Evolutionary conservation across 2,888 invertebrate species (phyloP).

Genomic region (Mimachlamys varia): DNA sequence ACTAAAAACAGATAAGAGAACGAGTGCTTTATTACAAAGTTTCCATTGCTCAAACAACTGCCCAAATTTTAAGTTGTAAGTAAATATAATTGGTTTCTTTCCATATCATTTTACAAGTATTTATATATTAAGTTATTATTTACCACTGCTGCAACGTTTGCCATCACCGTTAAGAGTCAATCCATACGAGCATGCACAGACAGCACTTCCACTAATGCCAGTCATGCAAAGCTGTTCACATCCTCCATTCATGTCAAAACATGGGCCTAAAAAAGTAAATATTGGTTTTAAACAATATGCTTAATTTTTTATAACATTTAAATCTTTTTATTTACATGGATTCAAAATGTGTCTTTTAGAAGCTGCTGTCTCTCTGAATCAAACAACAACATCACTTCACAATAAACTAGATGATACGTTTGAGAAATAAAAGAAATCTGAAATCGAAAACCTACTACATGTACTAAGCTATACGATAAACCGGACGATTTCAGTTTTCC

Average conservation of each 20-base stretch:
- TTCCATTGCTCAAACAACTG: too few relatives aligned
- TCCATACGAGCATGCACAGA: not conserved
- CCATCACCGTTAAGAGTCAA: not conserved
- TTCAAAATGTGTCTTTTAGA: too few relatives aligned
- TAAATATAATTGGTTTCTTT: not conserved
- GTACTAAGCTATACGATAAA: too few relatives aligned
- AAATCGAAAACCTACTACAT: too few relatives aligned
- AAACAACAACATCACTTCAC: too few relatives aligned
- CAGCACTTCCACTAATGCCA: not conserved
- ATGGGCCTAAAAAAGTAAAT: not conserved
- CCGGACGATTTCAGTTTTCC: too few relatives aligned
- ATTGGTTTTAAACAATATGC: too few relatives aligned
- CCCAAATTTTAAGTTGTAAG: not conserved
- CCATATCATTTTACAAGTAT: not conserved
- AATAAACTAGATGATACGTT: too few relatives aligned
- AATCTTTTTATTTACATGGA: too few relatives aligned
- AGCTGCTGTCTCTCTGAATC: too few relatives aligned
- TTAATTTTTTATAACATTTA: too few relatives aligned
- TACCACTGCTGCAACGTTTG: not conserved
- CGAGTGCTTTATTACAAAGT: not conserved
- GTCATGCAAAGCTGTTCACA: slow-evolving; percentile 9
- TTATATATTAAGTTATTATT: not conserved
- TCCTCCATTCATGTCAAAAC: not conserved
- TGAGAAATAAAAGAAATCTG: too few relatives aligned
- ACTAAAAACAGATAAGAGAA: not conserved